phyloP scores from a whole-genome alignment of 2,797 vertebrate genomes.

The Rhinogobio ventralis region DNA sequence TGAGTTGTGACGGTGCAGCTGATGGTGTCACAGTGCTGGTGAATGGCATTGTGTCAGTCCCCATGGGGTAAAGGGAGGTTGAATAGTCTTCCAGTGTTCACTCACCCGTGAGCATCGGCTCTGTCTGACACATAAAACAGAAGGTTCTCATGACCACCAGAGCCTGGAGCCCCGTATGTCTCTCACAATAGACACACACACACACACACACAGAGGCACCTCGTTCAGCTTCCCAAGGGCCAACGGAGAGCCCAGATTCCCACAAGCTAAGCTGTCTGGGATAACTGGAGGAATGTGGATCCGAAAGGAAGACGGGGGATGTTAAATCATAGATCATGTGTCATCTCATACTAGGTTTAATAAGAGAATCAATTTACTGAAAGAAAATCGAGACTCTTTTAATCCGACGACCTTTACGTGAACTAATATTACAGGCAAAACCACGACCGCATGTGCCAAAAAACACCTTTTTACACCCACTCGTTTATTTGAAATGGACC shows the following conservation, averaged over 20 bases:
- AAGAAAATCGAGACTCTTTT: conserved; percentile 10
- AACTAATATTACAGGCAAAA: neutral
- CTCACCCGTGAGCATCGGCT: conserved; percentile 73
- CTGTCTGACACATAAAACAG: conserved; percentile 63
- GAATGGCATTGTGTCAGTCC: conserved; percentile 63
- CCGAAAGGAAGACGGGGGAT: neutral
- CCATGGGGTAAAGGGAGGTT: conserved; percentile 69
- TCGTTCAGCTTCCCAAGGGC: neutral
- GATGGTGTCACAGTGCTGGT: conserved; percentile 68
- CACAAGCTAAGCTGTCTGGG: conserved; percentile 18
- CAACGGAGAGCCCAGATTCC: neutral
- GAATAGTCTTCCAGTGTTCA: conserved; percentile 70
- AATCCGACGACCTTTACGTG: neutral
- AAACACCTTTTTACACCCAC: neutral
- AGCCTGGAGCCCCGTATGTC: conserved; percentile 6
- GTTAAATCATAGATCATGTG: neutral
- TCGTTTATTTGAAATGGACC: neutral
- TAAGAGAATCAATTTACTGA: neutral
- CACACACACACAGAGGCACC: neutral
- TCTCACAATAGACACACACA: neutral
- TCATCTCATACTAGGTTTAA: conserved; percentile 1
- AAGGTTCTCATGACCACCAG: conserved; percentile 70
- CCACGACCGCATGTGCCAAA: neutral
- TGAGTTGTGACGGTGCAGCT: conserved; percentile 63
- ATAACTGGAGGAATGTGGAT: conserved; percentile 18